phyloP scores from a whole-genome alignment of 2,797 vertebrate genomes.

The Megalops cyprinoides region DNA sequence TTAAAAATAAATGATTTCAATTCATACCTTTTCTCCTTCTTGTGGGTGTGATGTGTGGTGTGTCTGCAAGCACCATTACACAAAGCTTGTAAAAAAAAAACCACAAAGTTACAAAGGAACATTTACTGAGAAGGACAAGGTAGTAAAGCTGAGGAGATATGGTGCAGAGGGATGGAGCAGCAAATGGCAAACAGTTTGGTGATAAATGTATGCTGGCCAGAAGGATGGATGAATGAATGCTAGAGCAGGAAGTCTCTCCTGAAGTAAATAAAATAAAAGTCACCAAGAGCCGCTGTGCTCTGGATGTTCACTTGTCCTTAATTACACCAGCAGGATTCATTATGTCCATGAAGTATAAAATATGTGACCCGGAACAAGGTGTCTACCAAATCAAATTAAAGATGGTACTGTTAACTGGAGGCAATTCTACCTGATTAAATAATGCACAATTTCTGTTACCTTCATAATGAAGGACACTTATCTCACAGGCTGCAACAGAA shows the following conservation, averaged over 20 bases:
- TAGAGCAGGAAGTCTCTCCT: neutral
- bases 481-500: neutral
- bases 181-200: neutral
- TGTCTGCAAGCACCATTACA: too few relatives aligned
- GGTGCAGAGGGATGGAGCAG: neutral
- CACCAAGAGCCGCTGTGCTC: neutral
- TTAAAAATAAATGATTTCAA: too few relatives aligned
- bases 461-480: neutral
- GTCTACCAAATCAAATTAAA: neutral
- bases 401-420: neutral
- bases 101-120: too few relatives aligned
- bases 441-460: neutral
- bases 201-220: neutral
- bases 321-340: neutral
- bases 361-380: neutral
- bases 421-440: neutral
- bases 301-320: neutral
- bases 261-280: neutral
- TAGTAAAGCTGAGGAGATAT: neutral
- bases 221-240: neutral
- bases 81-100: too few relatives aligned
- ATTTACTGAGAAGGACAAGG: neutral
- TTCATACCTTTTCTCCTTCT: too few relatives aligned
- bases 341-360: neutral
- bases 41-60: too few relatives aligned